Evolutionary conservation across 2,888 invertebrate genomes (phyloP), one percentile per base, ranked within the genome.

Genomic region (Liposcelis brunnea): DNA sequence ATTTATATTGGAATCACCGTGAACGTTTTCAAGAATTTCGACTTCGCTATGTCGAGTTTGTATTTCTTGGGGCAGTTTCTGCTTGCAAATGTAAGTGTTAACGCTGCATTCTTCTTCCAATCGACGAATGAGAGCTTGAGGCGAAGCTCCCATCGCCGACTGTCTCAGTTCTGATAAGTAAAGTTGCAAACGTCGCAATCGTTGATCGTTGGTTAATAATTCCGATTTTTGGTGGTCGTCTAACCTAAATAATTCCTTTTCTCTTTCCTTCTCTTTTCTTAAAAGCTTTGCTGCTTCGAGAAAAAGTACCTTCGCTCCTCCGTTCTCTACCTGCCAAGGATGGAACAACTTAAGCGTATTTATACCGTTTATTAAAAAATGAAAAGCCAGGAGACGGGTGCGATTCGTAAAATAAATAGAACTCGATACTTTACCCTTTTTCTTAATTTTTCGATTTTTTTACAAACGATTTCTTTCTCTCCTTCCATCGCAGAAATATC

Each of bases 401-500:
- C n/a, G n/a, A n/a, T n/a, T n/a, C n/a, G n/a, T n/a, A n/a, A n/a
- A n/a, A n/a, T n/a, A n/a, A n/a, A n/a, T n/a, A n/a, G n/a, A n/a
- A n/a, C n/a, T n/a, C n/a, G n/a, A n/a, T n/a, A n/a, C n/a, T 31
- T 40, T 46, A 70, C 71, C 62, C 70, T 71, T 51, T 67, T 59
- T 49, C 70, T 68, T 35, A 71, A 61, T 54, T 70, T 64, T 53
- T 75, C 72, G 46, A 75, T 68, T 59, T 73, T 70, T 55, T 69
- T 69, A 51, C 57, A 59, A 59, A 85, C 74, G 54, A 83, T 80
- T 54, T 84, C 83, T 58, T 79, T 75, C 59, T 91, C 90, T 45
- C 81, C 77, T 51, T 85, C 84, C 83, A 89, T 87, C 50, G 83
- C 78, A 53, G 78, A 75, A 44, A 89, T 77, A 59, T 90, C 90